These are phyloP conservation scores for Parnassius glacialis DNA, from an alignment of 2,888 invertebrate genomes.

Conservation along the genomic window DNA sequence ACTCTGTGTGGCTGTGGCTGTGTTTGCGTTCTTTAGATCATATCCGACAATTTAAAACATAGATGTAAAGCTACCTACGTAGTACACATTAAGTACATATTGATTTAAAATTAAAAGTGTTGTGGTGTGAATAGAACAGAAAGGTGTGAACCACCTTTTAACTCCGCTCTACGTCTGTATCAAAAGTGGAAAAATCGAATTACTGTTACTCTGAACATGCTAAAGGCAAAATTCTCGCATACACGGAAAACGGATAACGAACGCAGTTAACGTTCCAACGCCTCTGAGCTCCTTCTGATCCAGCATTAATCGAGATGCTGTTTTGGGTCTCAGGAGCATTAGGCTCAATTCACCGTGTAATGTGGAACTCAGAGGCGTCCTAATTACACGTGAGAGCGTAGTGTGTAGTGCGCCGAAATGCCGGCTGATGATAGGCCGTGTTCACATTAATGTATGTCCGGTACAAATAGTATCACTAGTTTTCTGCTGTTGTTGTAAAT, in stretches of 20 bases:
- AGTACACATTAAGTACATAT: too few species aligned
- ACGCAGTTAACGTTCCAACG: conserved; percentile 15
- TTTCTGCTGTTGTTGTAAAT: too few species aligned
- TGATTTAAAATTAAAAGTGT: too few species aligned
- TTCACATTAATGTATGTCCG: not conserved
- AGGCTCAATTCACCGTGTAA: conserved; percentile 17
- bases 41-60: too few species aligned
- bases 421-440: conserved; percentile 1
- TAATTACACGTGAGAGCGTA: conserved; percentile 18
- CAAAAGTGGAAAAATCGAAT: conserved; percentile 14
- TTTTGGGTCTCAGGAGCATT: conserved; percentile 16
- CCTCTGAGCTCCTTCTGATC: conserved; percentile 6
- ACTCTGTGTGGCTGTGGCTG: too few species aligned
- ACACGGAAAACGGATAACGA: conserved; percentile 4
- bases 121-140: too few species aligned
- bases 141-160: too few species aligned
- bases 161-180: not conserved
- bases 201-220: not conserved
- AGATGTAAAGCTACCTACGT: too few species aligned
- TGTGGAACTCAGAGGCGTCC: conserved; percentile 18
- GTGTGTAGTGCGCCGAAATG: conserved; percentile 12
- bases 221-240: conserved; percentile 7
- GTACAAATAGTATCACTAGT: too few species aligned
- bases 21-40: too few species aligned
- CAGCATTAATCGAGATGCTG: conserved; percentile 9